Evolutionary conservation across 2,113 vertebrate genomes (phyloP).

Genomic region (Cryptotis parvus): DNA sequence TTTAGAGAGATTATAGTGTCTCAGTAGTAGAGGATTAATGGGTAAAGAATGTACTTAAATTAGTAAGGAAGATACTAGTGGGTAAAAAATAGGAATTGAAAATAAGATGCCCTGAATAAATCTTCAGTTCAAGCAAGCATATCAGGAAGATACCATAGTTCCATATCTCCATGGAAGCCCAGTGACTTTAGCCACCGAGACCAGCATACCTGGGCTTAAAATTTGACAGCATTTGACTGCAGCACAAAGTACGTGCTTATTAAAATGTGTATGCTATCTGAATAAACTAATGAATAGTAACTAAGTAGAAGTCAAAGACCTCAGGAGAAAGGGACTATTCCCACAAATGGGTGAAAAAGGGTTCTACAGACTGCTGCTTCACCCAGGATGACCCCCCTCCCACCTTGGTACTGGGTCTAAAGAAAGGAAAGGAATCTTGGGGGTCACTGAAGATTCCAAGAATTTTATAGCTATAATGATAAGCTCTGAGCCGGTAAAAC

Average conservation of each 20-base stretch:
- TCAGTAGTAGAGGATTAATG: neutral
- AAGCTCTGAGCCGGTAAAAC: neutral
- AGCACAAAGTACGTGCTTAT: too few relatives aligned
- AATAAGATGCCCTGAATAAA: neutral
- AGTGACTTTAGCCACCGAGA: too few relatives aligned
- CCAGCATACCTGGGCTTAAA: too few relatives aligned
- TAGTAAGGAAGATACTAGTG: too few relatives aligned
- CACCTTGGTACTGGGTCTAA: neutral
- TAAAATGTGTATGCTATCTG: neutral
- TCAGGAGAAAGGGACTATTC: neutral
- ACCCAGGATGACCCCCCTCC: neutral
- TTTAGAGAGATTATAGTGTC: neutral
- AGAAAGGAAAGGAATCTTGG: neutral
- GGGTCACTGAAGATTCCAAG: neutral
- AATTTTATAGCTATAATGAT: neutral
- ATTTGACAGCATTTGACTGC: too few relatives aligned
- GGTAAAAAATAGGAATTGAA: too few relatives aligned
- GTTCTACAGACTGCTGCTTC: neutral
- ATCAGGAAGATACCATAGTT: neutral
- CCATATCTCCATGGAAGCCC: too few relatives aligned
- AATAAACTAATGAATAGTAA: neutral
- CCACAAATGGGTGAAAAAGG: neutral
- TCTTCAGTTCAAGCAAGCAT: neutral
- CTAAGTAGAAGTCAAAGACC: neutral
- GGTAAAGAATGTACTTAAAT: fast-evolving